Conservation (phyloP, 1,140 invertebrate genomes). For the Drosophila sturtevanti region DNA sequence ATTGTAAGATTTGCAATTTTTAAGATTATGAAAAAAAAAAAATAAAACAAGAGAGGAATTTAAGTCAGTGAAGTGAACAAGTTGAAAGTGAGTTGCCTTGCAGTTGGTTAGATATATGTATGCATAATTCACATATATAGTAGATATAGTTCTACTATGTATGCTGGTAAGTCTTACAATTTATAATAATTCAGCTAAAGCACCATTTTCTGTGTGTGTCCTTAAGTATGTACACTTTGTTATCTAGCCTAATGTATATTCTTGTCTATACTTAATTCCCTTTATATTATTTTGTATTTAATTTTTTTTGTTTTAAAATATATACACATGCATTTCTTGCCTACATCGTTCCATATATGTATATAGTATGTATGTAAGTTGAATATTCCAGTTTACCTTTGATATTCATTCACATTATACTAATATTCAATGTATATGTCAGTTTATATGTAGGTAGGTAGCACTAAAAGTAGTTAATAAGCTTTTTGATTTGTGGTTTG, state of each 20-base stretch:
- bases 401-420: constrained; percentile 11
- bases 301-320: constrained; percentile 34
- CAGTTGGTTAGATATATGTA: constrained; percentile 22
- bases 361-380: background rate
- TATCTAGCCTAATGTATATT: constrained; percentile 63
- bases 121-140: background rate
- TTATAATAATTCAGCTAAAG: constrained; percentile 82
- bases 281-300: constrained; percentile 44
- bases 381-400: background rate
- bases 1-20: constrained; percentile 9
- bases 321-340: constrained; percentile 3
- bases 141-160: constrained; percentile 34
- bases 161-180: constrained; percentile 61
- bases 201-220: constrained; percentile 69
- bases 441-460: constrained; percentile 11
- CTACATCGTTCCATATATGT: background rate
- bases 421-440: constrained; percentile 5
- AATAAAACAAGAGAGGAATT: constrained; percentile 40
- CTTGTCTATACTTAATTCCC: constrained; percentile 44
- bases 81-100: constrained; percentile 39
- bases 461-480: constrained; percentile 62
- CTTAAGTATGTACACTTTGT: constrained; percentile 65
- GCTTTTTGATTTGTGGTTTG: constrained; percentile 72
- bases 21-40: constrained; percentile 28
- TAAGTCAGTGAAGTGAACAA: constrained; percentile 33